Evolutionary conservation across 2,888 invertebrate genomes (phyloP).

Genomic region (Calliscelio sp.): DNA sequence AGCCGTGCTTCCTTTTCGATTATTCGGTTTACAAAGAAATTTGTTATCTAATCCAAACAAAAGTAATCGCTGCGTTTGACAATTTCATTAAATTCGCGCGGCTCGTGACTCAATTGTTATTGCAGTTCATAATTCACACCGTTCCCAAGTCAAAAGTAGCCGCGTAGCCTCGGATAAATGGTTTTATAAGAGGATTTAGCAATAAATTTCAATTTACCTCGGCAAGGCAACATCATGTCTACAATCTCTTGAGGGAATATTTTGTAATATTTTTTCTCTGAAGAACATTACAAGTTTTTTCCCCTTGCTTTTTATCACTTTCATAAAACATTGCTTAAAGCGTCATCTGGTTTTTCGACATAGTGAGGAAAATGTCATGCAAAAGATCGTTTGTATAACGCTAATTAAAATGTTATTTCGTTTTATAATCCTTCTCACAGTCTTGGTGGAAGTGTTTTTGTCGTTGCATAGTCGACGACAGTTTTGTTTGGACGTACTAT

Average conservation of each 20-base stretch:
- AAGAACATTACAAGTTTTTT: constrained; percentile 38
- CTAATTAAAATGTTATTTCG: constrained; percentile 62
- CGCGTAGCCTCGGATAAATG: constrained; percentile 58
- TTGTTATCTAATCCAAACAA: constrained; percentile 27
- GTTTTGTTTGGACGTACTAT: constrained; percentile 24
- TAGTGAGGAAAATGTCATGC: constrained; percentile 38
- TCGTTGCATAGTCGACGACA: constrained; percentile 7
- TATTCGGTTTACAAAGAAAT: constrained; percentile 36
- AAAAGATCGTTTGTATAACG: constrained; percentile 48
- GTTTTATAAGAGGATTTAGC: constrained; percentile 66
- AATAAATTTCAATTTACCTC: constrained; percentile 72
- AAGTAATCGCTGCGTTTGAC: constrained; percentile 32
- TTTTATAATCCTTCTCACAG: constrained; percentile 44
- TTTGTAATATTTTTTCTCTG: constrained; percentile 64
- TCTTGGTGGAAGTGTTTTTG: constrained; percentile 45
- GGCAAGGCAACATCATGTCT: constrained; percentile 58
- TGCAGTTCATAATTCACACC: constrained; percentile 58
- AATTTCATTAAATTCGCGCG: constrained; percentile 38
- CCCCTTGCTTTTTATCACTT: constrained; percentile 44
- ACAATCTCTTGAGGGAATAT: constrained; percentile 66
- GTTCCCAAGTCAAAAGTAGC: constrained; percentile 48
- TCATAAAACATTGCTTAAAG: constrained; percentile 48
- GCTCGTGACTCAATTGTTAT: constrained; percentile 53
- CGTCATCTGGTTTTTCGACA: constrained; percentile 51
- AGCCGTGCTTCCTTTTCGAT: constrained; percentile 36